Base-by-base conservation (phyloP, 2,888 invertebrate genomes). In the Protodeltote pygarga region DNA sequence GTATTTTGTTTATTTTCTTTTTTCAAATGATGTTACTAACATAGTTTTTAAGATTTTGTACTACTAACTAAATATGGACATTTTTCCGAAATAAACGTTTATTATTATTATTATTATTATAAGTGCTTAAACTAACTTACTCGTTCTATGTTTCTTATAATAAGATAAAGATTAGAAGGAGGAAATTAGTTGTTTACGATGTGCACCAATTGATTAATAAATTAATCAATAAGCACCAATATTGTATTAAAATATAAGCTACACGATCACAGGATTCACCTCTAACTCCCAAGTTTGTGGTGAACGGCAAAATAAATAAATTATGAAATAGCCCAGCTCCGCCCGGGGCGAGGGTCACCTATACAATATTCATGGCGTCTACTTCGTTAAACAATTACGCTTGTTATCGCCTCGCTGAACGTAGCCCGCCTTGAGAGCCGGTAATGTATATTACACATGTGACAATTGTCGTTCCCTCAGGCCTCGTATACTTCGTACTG, bases 361-460 rank as follows among this genome's bases (percentile, higher is more conserved):
- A 54, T 65, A 58, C 57, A 64, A 64, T 65, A 69, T 69, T 61
- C 69, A 61, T 58, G 41, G 40, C 50, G 44, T 33, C 33, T 33
- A 50, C 51, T 66, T 69, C 66, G 62, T 66, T 62, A 66, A 54
- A 53, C 69, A 69, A 69, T 69, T 65, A 62, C 65, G 44, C 38
- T 39, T 65, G 57, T 61, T 61, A 58, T 41, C 38, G 44, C 33
- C 25, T 29, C 14, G 10, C 41, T 34, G 27, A 34, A 46, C 35
- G 20, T 4, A n/a, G 24, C 24, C 11, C 3, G 16, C 25, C 21
- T 20, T 14, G 19, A 9, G 5, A 27, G 15, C 40, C 24, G 13
- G 49, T 32, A 57, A 40, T 57, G 63, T 40, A 55, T 21, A 20
- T 9, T 21, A 39, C 24, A 40, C 35, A 29, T 37, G 58, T 49